Evolutionary conservation across 2,888 invertebrate species (phyloP).

Genomic region (Drosophila differens): DNA sequence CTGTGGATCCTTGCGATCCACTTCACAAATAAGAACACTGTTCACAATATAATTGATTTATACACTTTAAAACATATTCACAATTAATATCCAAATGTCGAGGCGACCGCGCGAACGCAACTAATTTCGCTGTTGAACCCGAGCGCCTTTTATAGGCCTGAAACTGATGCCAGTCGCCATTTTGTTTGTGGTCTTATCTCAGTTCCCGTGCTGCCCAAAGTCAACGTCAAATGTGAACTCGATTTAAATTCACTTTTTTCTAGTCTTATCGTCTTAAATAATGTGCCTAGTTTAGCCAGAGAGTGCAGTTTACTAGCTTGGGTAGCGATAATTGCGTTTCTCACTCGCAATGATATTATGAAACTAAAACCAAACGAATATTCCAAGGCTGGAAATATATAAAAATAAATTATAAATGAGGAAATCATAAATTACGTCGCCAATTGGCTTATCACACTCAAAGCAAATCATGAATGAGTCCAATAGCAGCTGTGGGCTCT

Average conservation of each 20-base stretch:
- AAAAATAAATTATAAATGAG: slow-evolving; percentile 29
- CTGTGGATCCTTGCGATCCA: slow-evolving; percentile 29
- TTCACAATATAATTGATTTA: slow-evolving; percentile 9
- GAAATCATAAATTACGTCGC: slow-evolving; percentile 39
- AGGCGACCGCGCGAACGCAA: slow-evolving; percentile 52
- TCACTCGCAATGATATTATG: slow-evolving; percentile 29
- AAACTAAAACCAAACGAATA: slow-evolving; percentile 48
- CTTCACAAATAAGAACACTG: slow-evolving; percentile 11
- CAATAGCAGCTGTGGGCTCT: slow-evolving; percentile 12
- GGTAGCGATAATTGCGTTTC: slow-evolving; percentile 57
- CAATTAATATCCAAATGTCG: slow-evolving; percentile 13
- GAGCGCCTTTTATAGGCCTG: slow-evolving; percentile 62
- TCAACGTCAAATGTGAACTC: slow-evolving; percentile 30
- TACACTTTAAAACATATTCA: slow-evolving; percentile 39
- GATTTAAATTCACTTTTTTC: slow-evolving; percentile 41
- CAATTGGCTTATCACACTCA: slow-evolving; percentile 40
- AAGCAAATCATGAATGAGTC: slow-evolving; percentile 29
- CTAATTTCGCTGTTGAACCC: slow-evolving; percentile 35
- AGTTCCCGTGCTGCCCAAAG: slow-evolving; percentile 20
- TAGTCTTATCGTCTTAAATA: slow-evolving; percentile 57
- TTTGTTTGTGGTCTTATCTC: slow-evolving; percentile 39
- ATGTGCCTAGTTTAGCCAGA: slow-evolving; percentile 59
- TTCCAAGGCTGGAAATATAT: slow-evolving; percentile 45
- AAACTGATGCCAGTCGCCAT: slow-evolving; percentile 43
- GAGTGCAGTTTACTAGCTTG: slow-evolving; percentile 32